Conservation (phyloP, 2,113 vertebrate genomes). For the Apteryx mantelli region DNA sequence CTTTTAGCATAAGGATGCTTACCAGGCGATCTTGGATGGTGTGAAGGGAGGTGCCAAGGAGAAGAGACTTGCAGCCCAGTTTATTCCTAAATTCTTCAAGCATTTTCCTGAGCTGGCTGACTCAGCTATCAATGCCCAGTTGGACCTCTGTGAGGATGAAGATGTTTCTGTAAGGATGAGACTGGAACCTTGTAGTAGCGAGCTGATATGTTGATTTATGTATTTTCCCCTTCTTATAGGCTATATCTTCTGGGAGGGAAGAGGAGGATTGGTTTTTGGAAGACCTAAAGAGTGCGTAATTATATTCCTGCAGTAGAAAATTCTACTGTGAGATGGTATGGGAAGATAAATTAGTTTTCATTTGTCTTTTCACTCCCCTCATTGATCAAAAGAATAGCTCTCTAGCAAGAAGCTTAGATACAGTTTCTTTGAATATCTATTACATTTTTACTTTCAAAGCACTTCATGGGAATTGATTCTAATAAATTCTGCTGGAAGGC, state of each 20-base stretch:
- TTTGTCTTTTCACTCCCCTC: background rate
- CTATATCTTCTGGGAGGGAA: background rate
- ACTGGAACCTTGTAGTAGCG: background rate
- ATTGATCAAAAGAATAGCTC: background rate
- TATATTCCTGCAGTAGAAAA: background rate
- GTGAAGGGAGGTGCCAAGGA: constrained; percentile 98
- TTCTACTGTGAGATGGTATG: background rate
- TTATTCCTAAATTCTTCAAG: constrained; percentile 98
- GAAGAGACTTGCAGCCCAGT: constrained; percentile 96
- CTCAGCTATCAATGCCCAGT: constrained; percentile 95
- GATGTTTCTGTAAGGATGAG: constrained; percentile 92
- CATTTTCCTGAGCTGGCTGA: constrained; percentile 96
- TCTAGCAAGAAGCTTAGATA: background rate
- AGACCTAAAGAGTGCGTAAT: background rate
- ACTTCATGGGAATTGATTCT: background rate
- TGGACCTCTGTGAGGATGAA: constrained; percentile 98
- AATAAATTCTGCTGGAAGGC: background rate
- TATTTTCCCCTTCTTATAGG: background rate
- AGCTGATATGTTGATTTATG: background rate
- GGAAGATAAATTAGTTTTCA: background rate
- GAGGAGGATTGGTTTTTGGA: background rate
- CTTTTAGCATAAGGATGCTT: constrained; percentile 94
- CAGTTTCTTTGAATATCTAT: background rate
- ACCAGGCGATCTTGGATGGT: constrained; percentile 93
- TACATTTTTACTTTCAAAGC: background rate